A percentile compares a stretch with the other conserved stretches of the same genome.
These are phyloP conservation scores for Hirtodrosophila cameraria DNA, from an alignment of 2,888 invertebrate genomes.

Conservation along the genomic window DNA sequence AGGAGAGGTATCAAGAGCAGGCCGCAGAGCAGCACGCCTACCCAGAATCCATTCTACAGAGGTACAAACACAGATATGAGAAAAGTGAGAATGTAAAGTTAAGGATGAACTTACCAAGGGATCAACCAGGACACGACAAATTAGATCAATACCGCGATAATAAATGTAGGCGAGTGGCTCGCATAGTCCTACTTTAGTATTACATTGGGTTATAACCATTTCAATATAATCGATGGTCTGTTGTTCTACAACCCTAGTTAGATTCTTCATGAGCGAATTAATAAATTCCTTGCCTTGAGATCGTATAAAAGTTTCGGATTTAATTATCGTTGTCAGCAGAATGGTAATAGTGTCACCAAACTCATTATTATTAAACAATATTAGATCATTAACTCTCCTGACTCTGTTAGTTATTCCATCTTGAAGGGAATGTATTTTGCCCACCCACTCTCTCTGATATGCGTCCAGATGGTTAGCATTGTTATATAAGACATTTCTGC, in stretches of 20 bases:
- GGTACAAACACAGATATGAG: neutral
- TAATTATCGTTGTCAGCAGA: neutral
- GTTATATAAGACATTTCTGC: neutral
- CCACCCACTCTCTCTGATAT: neutral
- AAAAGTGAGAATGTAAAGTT: neutral
- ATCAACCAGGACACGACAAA: constrained; percentile 44
- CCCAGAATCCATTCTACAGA: constrained; percentile 95
- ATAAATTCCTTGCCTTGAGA: constrained; percentile 24
- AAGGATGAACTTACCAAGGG: constrained; percentile 41
- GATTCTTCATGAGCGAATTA: constrained; percentile 17
- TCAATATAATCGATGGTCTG: constrained; percentile 11
- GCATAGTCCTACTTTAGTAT: constrained; percentile 36
- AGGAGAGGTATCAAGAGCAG: constrained; percentile 92
- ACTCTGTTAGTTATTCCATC: too few species aligned
- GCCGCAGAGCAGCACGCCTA: constrained; percentile 92
- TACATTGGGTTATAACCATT: constrained; percentile 10
- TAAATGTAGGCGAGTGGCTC: constrained; percentile 36
- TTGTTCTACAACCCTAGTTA: constrained; percentile 6
- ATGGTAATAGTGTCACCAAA: constrained; percentile 14
- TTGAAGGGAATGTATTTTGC: neutral
- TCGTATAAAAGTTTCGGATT: constrained; percentile 27
- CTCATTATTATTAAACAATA: constrained; percentile 27
- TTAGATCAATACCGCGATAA: constrained; percentile 14
- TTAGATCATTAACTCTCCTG: constrained; percentile 32
- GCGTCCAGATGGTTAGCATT: neutral